Base-by-base conservation (phyloP, 2,113 vertebrate species). In the Vireo altiloquus region DNA sequence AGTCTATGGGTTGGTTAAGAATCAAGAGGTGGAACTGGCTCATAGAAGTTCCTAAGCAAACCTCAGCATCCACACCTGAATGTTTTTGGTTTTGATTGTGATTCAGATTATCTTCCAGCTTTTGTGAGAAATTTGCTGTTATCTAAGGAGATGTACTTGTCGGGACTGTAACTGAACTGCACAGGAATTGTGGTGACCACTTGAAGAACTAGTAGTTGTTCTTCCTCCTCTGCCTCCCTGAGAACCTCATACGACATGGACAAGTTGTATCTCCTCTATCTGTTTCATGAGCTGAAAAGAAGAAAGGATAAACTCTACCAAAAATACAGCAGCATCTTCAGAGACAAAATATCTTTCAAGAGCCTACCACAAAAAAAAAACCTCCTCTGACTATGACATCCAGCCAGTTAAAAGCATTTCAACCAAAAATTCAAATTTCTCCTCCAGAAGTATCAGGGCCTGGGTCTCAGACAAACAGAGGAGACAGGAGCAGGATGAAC, bases 91-190 rank as follows among this genome's bases (percentile, higher is more conserved):
- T 82, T 82, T 78, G 5, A 10, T 5, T 17, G 3, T 46, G 13
- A 53, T 47, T 47, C 8, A 27, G 6, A 12, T 30, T 56, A n/a
- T 27, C 23, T 64, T 69, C 24, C 19, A 70, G 3, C 6, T 22
- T 5, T 49, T 39, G 8, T 57, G 17, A 74, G 5, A 42, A 25
- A 35, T 49, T 53, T 79, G 1, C 18, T 61, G 4, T 17, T 85
- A 13, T 5, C 6, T 57, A 8, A 52, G 31, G 10, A 57, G 9
- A 28, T 9, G 11, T 9, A 30, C 9, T 9, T 2, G 0, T 28
- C 54, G 6, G 6, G 46, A 42, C 3, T 20, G 8, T 6, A 37
- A 10, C 0, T 53, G 28, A 79, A 57, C 12, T 1, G 1, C 1
- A 2, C 0, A 0, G 24, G 7, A 70, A 8, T 4, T 49, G 13